These are phyloP conservation scores for Acronicta leporina DNA, from an alignment of 2,888 invertebrate genomes.

Conservation along the genomic window DNA sequence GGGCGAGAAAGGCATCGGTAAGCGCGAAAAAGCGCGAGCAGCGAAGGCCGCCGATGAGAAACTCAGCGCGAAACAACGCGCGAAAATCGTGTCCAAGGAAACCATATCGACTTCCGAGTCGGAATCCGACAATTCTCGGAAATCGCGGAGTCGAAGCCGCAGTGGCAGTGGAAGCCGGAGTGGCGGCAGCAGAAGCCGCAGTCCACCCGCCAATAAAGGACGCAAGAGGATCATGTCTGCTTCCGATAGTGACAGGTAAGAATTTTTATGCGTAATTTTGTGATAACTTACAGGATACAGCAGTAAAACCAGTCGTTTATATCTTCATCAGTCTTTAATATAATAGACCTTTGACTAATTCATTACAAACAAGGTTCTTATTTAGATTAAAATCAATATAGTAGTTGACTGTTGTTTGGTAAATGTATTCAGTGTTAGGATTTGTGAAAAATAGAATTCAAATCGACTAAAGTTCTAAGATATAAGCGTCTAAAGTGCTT, in stretches of 20 bases:
- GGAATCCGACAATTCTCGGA: conserved; percentile 88
- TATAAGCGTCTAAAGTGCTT: no score
- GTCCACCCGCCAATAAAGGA: conserved; percentile 82
- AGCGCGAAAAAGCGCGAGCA: conserved; percentile 77
- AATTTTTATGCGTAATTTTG: no score
- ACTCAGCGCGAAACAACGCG: conserved; percentile 94
- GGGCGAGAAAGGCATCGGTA: conserved; percentile 82
- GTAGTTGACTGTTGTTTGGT: no score
- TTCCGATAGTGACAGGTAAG: conserved; percentile 88
- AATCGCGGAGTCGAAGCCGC: conserved; percentile 71
- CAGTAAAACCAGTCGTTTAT: no score
- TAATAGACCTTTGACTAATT: no score
- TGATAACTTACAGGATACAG: no score
- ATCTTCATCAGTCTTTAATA: no score
- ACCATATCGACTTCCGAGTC: conserved; percentile 98
- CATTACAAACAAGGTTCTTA: no score
- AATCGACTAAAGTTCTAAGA: no score
- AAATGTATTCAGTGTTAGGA: no score
- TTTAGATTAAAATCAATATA: no score
- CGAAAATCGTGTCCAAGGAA: conserved; percentile 97
- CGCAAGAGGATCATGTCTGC: conserved; percentile 90
- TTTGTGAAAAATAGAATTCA: no score
- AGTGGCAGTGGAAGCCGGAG: conserved; percentile 70
- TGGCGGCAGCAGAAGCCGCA: conserved; percentile 78
- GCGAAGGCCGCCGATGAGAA: conserved; percentile 90